These are phyloP conservation scores for Campoplex capitator DNA, from an alignment of 2,888 invertebrate genomes.

Conservation along the genomic window DNA sequence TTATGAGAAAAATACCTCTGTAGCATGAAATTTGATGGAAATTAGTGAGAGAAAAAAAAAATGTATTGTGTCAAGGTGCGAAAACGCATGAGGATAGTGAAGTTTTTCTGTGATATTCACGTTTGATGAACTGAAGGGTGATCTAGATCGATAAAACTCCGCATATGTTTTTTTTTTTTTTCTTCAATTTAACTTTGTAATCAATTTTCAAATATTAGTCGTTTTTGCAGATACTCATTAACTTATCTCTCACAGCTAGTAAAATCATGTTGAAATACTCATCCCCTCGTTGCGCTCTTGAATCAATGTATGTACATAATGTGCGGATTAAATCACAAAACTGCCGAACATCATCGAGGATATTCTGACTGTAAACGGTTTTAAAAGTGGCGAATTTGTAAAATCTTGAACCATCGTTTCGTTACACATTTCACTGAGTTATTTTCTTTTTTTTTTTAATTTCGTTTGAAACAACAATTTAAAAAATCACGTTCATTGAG, in stretches of 20 bases:
- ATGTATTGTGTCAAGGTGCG: constrained; percentile 27
- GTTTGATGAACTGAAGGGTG: constrained; percentile 50
- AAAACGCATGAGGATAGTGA: constrained; percentile 12
- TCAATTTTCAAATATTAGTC: not conserved
- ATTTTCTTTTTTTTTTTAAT: not conserved
- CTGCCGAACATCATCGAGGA: constrained; percentile 36
- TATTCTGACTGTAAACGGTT: not conserved
- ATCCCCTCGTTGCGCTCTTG: constrained; percentile 21
- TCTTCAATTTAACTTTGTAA: not conserved
- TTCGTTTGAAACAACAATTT: not conserved
- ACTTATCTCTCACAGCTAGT: not conserved
- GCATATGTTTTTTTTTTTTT: not conserved
- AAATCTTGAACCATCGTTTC: not conserved
- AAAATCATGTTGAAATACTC: constrained; percentile 35
- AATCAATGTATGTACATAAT: constrained; percentile 15
- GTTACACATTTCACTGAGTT: not conserved
- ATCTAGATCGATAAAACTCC: constrained; percentile 43
- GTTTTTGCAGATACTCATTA: not conserved
- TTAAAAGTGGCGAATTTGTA: not conserved
- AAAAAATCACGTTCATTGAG: not conserved
- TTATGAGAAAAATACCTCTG: not conserved
- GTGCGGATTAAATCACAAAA: constrained; percentile 22
- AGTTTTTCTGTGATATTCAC: constrained; percentile 31
- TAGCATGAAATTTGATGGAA: constrained; percentile 2
- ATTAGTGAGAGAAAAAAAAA: not conserved